These are phyloP conservation scores for Sclerodermus sp. DNA, from an alignment of 2,888 invertebrate species.

Conservation along the genomic window DNA sequence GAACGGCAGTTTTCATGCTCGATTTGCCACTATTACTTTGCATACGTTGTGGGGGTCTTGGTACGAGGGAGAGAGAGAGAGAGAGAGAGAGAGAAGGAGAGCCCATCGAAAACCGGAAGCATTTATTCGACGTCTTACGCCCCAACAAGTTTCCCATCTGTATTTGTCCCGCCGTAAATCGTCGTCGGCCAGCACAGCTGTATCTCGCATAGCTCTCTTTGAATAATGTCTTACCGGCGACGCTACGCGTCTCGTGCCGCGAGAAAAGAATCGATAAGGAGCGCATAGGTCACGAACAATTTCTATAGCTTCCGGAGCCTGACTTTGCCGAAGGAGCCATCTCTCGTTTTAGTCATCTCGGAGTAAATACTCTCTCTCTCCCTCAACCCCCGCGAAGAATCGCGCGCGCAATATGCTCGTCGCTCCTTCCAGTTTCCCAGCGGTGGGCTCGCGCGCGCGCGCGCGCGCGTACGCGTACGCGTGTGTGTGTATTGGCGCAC, in stretches of 20 bases:
- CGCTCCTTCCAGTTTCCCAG: too few species aligned
- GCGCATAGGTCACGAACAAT: too few species aligned
- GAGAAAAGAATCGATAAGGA: too few species aligned
- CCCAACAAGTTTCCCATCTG: constrained; percentile 26
- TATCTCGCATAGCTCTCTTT: constrained; percentile 16
- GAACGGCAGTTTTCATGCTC: constrained; percentile 26
- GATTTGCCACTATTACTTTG: constrained; percentile 28
- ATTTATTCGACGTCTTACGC: constrained; percentile 34
- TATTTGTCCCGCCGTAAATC: constrained; percentile 30
- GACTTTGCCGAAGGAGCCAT: too few species aligned
- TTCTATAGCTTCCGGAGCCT: too few species aligned
- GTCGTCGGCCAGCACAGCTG: constrained; percentile 22
- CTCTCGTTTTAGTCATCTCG: too few species aligned
- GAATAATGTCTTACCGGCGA: constrained; percentile 22
- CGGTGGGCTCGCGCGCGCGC: too few species aligned
- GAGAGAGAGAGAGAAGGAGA: constrained; percentile 19
- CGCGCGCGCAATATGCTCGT: too few species aligned
- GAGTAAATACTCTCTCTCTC: too few species aligned
- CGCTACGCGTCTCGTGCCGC: not conserved
- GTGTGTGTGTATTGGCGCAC: too few species aligned
- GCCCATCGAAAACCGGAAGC: constrained; percentile 26
- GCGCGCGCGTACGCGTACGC: too few species aligned
- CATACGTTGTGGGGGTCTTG: constrained; percentile 8
- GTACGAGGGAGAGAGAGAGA: not conserved
- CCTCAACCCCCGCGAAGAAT: too few species aligned